Evolutionary conservation across 2,888 invertebrate species (phyloP), one percentile per base, ranked within the genome.

Genomic region (Scaptomyza reducta): DNA sequence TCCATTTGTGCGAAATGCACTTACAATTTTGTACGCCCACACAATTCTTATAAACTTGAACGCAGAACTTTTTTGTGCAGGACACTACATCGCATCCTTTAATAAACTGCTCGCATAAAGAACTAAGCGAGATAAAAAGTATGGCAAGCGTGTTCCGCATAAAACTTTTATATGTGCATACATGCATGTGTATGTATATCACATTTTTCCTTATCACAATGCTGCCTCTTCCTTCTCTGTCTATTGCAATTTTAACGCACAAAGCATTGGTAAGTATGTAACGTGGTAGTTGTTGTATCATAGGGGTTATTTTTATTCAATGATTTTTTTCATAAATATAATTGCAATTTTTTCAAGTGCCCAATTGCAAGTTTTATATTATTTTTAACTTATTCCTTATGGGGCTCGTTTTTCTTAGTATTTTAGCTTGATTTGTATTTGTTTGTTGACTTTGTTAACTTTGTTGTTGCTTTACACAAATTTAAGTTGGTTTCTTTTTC

Each of bases 1-100:
- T 80, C 78, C 64, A 86, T 83, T 83, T 86, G 74, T 77, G 80
- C 58, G 68, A 80, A 83, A 75, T 86, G 81, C 77, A 75, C 63
- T 77, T 77, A 68, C 49, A 77, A 75, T 68, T 75, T 72, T 74
- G 7, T 70, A 25, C 38, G 9, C 54, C 14, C 38, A 22, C 22
- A 47, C 16, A 22, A 27, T 46, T 25, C n/a, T 27, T 40, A 22
- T 31, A 42, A 11, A 22, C 11, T 46, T 41, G 14, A 42, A 55
- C 27, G 56, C 67, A 50, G 10, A 53, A 45, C 18, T 60, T 54
- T 49, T 72, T 69, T 73, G 60, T 69, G 54, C 38, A 59, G 73
- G 49, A 56, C 68, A 57, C 56, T 73, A 50, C 38, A 35, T 54
- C 66, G 59, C 59, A 70, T 74, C 66, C 74, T 70, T 66, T 70